These are phyloP conservation scores for Morbakka virulenta DNA, from an alignment of 30 jellyfish, hydroid and myxozoan species.

Conservation along the genomic window DNA sequence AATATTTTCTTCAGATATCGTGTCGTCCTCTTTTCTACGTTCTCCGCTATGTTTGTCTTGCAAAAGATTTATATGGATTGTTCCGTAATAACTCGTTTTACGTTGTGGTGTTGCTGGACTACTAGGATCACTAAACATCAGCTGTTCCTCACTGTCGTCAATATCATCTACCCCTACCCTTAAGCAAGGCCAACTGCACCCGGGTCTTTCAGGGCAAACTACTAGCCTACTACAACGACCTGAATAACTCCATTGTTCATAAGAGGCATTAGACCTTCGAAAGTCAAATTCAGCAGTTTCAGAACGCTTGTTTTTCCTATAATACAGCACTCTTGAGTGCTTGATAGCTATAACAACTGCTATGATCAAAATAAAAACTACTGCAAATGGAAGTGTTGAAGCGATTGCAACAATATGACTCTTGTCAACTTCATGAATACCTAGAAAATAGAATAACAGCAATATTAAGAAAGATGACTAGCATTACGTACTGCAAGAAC, in stretches of 20 bases:
- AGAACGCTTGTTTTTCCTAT: conserved; percentile 12
- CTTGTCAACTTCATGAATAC: background rate
- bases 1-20: no score
- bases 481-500: no score
- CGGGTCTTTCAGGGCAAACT: no score
- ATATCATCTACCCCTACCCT: conserved; percentile 43
- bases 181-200: no score
- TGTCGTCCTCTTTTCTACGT: no score
- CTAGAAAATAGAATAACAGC: no score
- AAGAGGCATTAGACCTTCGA: conserved; percentile 42
- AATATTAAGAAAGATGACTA: no score
- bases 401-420: conserved; percentile 26
- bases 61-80: conserved; percentile 54
- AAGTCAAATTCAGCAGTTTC: conserved; percentile 69
- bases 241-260: background rate
- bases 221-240: no score
- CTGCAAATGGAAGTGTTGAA: conserved; percentile 27
- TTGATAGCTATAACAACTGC: conserved; percentile 23
- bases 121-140: conserved; percentile 15
- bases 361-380: conserved; percentile 7
- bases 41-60: no score
- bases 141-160: conserved; percentile 52
- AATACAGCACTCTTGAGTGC: conserved; percentile 20
- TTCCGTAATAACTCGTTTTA: conserved; percentile 58
- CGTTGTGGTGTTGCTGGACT: conserved; percentile 51